Evolutionary conservation across 2,797 vertebrate species (phyloP).

Genomic region (Glossophaga mutica): DNA sequence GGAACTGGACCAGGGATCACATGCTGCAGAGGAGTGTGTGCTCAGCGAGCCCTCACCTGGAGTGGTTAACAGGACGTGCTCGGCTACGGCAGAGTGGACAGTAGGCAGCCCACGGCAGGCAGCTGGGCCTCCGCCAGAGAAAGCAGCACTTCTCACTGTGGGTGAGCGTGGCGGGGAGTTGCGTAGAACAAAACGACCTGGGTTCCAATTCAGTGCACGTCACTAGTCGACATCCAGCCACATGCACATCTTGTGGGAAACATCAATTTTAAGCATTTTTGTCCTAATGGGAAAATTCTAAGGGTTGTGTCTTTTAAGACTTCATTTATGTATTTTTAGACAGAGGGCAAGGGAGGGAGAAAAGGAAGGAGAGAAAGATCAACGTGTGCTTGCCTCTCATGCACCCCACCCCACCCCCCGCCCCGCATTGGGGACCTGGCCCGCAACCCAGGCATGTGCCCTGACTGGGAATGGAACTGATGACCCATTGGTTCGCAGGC

Average conservation of each 20-base stretch:
- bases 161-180: neutral
- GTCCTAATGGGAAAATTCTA: neutral
- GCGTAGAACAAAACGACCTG: neutral
- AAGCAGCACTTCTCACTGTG: neutral
- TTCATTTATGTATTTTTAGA: too few species aligned
- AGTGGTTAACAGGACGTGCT: neutral
- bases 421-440: too few species aligned
- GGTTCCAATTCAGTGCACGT: neutral
- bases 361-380: too few species aligned
- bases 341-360: too few species aligned
- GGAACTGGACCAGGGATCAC: neutral
- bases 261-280: neutral
- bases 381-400: too few species aligned
- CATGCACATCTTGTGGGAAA: neutral
- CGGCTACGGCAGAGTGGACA: rapidly evolving
- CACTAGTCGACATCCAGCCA: neutral
- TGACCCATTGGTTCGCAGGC: too few species aligned
- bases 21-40: rapidly evolving
- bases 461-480: too few species aligned
- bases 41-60: neutral
- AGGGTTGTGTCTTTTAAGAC: neutral
- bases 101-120: neutral
- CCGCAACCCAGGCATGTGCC: too few species aligned
- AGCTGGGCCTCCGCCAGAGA: neutral
- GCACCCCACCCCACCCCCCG: too few species aligned